These are phyloP conservation scores for Petrolisthes manimaculis DNA, from an alignment of 2,888 invertebrate genomes.

Conservation along the genomic window DNA sequence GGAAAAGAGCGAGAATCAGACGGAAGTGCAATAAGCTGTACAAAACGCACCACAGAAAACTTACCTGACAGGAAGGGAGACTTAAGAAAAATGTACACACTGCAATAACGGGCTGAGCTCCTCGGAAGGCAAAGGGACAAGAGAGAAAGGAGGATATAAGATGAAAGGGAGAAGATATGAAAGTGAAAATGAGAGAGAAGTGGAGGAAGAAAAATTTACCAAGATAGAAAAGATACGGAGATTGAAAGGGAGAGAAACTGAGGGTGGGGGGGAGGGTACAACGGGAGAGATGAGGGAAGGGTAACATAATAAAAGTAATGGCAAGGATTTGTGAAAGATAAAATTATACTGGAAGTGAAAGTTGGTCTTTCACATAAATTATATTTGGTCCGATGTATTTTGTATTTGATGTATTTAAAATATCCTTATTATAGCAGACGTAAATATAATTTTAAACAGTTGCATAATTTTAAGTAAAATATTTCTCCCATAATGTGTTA, in stretches of 20 bases:
- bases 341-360: neutral
- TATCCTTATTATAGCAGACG: too few relatives aligned
- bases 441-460: too few relatives aligned
- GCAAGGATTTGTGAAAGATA: neutral
- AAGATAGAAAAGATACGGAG: neutral
- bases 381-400: too few relatives aligned
- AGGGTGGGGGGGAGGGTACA: neutral
- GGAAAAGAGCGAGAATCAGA: neutral
- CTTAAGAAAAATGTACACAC: neutral
- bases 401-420: too few relatives aligned
- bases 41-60: neutral
- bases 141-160: neutral
- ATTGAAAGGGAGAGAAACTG: constrained; percentile 23
- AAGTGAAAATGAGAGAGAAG: neutral
- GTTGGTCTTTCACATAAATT: neutral
- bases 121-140: neutral
- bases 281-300: neutral
- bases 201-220: neutral
- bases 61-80: neutral
- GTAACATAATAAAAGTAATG: neutral
- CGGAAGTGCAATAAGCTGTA: neutral
- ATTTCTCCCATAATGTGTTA: too few relatives aligned
- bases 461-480: too few relatives aligned
- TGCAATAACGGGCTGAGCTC: neutral
- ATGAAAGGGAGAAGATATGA: too few relatives aligned